phyloP scores from a whole-genome alignment of 2,113 vertebrate species.

The Hyla sarda region DNA sequence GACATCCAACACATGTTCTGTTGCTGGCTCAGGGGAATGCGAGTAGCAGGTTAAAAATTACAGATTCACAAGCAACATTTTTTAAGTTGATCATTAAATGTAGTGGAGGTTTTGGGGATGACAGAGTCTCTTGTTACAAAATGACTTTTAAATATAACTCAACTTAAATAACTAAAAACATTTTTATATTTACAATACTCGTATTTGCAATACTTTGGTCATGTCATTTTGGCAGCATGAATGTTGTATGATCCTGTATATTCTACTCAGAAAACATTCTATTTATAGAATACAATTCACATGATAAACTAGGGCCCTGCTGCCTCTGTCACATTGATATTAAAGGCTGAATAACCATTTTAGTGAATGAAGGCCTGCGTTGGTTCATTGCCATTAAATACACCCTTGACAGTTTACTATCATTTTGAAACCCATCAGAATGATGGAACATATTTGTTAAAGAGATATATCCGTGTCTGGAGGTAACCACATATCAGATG shows the following conservation, averaged over 20 bases:
- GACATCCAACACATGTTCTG: too few species aligned
- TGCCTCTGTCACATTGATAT: slow-evolving; percentile 41
- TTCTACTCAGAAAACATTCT: not conserved
- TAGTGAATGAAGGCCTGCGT: slow-evolving; percentile 37
- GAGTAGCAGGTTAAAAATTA: too few species aligned
- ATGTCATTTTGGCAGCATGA: not conserved
- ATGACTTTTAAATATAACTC: too few species aligned
- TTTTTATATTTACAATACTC: not conserved
- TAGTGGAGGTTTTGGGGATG: too few species aligned
- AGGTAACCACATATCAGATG: slow-evolving; percentile 42
- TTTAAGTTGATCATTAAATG: too few species aligned
- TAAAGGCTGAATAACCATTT: slow-evolving; percentile 38
- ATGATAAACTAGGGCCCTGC: slow-evolving; percentile 1
- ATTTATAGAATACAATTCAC: not conserved
- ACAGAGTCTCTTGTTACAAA: too few species aligned
- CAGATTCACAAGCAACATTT: too few species aligned
- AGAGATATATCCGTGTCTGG: slow-evolving; percentile 56
- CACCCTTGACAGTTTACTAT: slow-evolving; percentile 46
- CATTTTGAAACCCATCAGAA: slow-evolving; percentile 35
- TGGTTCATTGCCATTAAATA: slow-evolving; percentile 59
- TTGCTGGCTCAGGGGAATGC: too few species aligned
- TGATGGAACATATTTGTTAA: slow-evolving; percentile 55
- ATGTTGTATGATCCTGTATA: not conserved
- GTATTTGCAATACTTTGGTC: not conserved
- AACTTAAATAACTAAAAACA: too few species aligned